Base-by-base conservation (phyloP, 2,888 invertebrate species). In the Loripinus fragilis region DNA sequence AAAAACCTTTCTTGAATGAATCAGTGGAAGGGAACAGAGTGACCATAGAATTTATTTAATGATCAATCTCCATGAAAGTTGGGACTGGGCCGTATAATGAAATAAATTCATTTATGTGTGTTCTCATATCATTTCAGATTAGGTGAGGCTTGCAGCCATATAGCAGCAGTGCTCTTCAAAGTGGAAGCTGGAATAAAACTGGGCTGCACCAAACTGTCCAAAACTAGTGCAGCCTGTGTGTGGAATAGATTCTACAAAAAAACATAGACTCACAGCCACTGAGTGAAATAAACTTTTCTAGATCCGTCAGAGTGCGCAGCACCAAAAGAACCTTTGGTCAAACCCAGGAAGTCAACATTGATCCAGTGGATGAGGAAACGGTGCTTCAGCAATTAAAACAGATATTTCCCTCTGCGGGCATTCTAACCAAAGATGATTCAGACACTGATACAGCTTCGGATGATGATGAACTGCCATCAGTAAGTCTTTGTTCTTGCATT, bases 61-160 rank as follows among this genome's bases (percentile, higher is more conserved):
- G n/a, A n/a, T n/a, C n/a, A n/a, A n/a, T n/a, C n/a, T n/a, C n/a
- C n/a, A n/a, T n/a, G n/a, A n/a, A n/a, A n/a, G n/a, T n/a, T n/a
- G n/a, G n/a, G n/a, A n/a, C n/a, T n/a, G n/a, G n/a, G n/a, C n/a
- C n/a, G n/a, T n/a, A n/a, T n/a, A n/a, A n/a, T n/a, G n/a, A n/a
- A n/a, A n/a, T n/a, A n/a, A n/a, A n/a, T n/a, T n/a, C n/a, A n/a
- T n/a, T n/a, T n/a, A 42, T 42, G 8, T 42, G 12, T 50, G 7
- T 50, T 50, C n/a, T 50, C 50, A 12, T n/a, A 20, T 50, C 50
- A 20, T 50, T n/a, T 50, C 50, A 50, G 50, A n/a, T n/a, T 50
- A 50, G 50, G 50, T 50, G 50, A 50, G 50, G 50, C 50, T 50
- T 50, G 50, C 50, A 50, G 50, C n/a, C 50, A 50, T n/a, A 50